Conservation (phyloP, 2,113 vertebrate genomes). For the Heterotilapia buettikoferi region DNA sequence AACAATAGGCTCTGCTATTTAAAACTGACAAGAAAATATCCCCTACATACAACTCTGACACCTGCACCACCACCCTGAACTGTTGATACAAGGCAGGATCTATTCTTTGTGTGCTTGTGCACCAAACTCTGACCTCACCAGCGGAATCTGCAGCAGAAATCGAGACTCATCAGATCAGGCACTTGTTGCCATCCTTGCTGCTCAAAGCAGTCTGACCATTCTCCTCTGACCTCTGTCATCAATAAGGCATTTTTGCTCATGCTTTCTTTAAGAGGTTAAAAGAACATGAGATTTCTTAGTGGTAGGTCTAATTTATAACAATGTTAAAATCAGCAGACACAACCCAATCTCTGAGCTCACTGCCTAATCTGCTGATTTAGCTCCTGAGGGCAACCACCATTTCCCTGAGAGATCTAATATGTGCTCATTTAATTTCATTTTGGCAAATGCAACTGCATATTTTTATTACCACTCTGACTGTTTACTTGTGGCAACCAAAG, state of each 20-base stretch:
- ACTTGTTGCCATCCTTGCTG: background rate
- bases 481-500: background rate
- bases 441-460: background rate
- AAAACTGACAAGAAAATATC: background rate
- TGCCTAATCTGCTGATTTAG: background rate
- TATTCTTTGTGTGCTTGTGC: background rate
- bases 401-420: background rate
- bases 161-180: background rate
- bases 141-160: background rate
- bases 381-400: background rate
- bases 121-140: background rate
- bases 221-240: background rate
- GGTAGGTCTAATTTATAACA: background rate
- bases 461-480: background rate
- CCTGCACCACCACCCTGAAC: background rate
- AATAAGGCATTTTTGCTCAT: background rate
- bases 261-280: background rate
- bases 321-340: background rate
- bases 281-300: background rate
- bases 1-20: background rate
- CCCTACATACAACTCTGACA: background rate
- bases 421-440: background rate
- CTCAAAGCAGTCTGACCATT: background rate
- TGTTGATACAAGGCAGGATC: background rate
- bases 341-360: background rate